Evolutionary conservation across 2,888 invertebrate genomes (phyloP), one percentile per base, ranked within the genome.

Genomic region (Bugula neritina): DNA sequence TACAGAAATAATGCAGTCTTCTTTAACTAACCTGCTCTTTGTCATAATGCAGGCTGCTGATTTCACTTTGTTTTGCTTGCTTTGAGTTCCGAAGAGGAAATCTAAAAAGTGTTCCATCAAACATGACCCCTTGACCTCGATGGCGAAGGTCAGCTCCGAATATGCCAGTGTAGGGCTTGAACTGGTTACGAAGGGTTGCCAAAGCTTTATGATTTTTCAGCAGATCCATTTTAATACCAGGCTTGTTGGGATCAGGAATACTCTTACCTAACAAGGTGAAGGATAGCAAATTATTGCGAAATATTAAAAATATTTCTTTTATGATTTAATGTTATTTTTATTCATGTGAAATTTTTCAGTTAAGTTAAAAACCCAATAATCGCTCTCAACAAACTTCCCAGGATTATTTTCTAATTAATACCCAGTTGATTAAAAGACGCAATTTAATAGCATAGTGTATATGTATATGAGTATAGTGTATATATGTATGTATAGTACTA

Each of bases 101-200:
- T 31, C 83, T 74, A 72, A 83, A 81, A 34, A 83, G 75, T 1
- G 82, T 82, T 2, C 79, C 81, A n/a, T 76, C 54, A 72, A 75
- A 79, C 13, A 43, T 27, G 2, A 54, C 71, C 21, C 73, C 72
- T 1, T 69, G 69, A 17, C 72, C 73, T 35, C 63, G 54, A 0
- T n/a, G 31, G 10, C 72, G 17, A 21, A 77, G 34, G 27, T 76
- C 57, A 72, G 80, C 81, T 10, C 77, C 79, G 73, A 80, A 80
- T 2, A 80, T 72, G 3, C 75, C 75, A 35, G 79, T 73, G 73
- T 75, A 82, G 23, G 81, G 80, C 69, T 77, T 76, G 73, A 82
- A 80, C 74, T 82, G 82, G 54, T 80, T 78, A 5, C 72, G 72
- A 0, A 77, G 73, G 54, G 75, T 76, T 21, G 72, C 69, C 13